phyloP scores from a whole-genome alignment of 1,140 invertebrate species.

The Campodea augens region DNA sequence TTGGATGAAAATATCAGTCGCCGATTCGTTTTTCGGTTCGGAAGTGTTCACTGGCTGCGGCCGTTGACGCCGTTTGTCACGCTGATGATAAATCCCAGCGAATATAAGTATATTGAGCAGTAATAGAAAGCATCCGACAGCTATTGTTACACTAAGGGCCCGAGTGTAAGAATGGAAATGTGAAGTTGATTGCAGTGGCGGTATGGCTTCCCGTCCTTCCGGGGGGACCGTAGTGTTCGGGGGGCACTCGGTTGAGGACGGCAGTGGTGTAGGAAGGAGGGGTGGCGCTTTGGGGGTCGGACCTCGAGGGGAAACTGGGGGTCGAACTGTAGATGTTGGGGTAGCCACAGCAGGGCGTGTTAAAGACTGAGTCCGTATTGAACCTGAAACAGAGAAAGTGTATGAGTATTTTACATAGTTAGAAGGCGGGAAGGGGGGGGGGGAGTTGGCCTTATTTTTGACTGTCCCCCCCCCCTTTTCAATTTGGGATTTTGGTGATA shows the following conservation, averaged over 20 bases:
- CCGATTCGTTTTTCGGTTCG: slow-evolving; percentile 26
- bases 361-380: slow-evolving; percentile 44
- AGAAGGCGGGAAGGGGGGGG: no score
- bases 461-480: no score
- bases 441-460: no score
- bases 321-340: slow-evolving; percentile 23
- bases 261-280: slow-evolving; percentile 21
- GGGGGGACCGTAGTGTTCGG: slow-evolving; percentile 32
- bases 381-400: slow-evolving; percentile 32
- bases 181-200: slow-evolving; percentile 43
- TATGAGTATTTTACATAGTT: no score
- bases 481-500: no score
- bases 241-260: slow-evolving; percentile 39
- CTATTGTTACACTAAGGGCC: slow-evolving; percentile 76
- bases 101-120: slow-evolving; percentile 85
- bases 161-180: slow-evolving; percentile 75
- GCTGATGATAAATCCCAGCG: slow-evolving; percentile 81
- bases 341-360: slow-evolving; percentile 34
- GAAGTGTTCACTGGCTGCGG: slow-evolving; percentile 30
- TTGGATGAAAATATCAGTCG: no score
- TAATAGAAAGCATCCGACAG: slow-evolving; percentile 58
- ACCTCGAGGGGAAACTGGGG: slow-evolving; percentile 21
- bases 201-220: slow-evolving; percentile 17
- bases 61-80: slow-evolving; percentile 39
- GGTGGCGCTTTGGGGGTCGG: slow-evolving; percentile 19